These are phyloP conservation scores for Diorhabda elongata DNA, from an alignment of 1,140 invertebrate species.

Conservation along the genomic window DNA sequence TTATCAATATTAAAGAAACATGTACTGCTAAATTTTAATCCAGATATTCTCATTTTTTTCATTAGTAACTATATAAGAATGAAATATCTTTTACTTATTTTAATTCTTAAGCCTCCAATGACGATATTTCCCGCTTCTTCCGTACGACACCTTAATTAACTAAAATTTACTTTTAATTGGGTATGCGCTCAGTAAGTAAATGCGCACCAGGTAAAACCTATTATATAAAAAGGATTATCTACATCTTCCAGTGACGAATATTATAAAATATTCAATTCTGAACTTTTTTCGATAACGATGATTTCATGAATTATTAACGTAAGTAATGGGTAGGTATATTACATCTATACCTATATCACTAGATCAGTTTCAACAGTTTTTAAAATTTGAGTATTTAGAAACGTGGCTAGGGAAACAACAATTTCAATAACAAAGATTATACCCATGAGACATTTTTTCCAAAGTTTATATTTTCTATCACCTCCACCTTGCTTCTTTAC, in stretches of 20 bases:
- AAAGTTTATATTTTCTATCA: too few species aligned
- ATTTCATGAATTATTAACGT: conserved; percentile 46
- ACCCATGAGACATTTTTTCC: too few species aligned
- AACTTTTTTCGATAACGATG: conserved; percentile 41
- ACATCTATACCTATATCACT: conserved; percentile 48
- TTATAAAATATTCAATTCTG: conserved; percentile 31
- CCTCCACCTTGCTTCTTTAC: too few species aligned
- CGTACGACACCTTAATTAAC: not conserved
- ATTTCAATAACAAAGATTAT: too few species aligned
- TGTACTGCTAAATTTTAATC: too few species aligned
- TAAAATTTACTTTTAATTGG: conserved; percentile 23
- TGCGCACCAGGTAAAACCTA: conserved; percentile 64
- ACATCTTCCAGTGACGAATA: conserved; percentile 41
- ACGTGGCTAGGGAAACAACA: too few species aligned
- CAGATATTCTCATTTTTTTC: too few species aligned
- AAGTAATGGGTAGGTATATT: conserved; percentile 65
- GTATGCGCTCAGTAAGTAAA: conserved; percentile 60
- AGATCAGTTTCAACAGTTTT: conserved; percentile 5
- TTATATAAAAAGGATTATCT: conserved; percentile 45
- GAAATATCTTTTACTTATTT: too few species aligned
- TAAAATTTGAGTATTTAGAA: not conserved
- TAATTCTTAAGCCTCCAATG: not conserved
- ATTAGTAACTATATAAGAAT: too few species aligned
- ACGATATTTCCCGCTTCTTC: not conserved
- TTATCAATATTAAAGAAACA: too few species aligned